Evolutionary conservation across 2,113 vertebrate genomes (phyloP), one percentile per base, ranked within the genome.

Genomic region (Oriolus oriolus): DNA sequence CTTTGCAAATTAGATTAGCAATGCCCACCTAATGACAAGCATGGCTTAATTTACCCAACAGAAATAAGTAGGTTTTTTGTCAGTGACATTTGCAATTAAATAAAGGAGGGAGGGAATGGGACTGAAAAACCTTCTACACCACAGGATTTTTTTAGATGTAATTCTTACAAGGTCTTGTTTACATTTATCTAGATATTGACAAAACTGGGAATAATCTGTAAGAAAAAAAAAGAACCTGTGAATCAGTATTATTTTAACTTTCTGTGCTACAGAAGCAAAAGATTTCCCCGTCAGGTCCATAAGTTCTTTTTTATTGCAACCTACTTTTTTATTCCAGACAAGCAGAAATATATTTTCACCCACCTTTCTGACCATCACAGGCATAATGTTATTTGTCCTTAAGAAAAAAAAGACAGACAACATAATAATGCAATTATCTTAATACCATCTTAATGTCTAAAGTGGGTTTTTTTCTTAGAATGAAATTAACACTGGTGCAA

Each of bases 381-480:
- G 9, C 20, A 65, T 69, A 54, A 93, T 73, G 17, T 63, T 74
- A 92, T 96, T 74, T 92, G 52, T 77, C 42, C 47, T 56, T 84
- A 56, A 60, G 30, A 41, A 76, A 87, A 54, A 90, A 83, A 77
- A 56, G 24, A 26, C 19, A 63, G 45, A 47, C 3, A 44, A 81
- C 21, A 84, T 83, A 80, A 90, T 77, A 90, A 84, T 86, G 52
- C 31, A 47, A 81, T 94, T 95, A 95, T n/a, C 64, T 93, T 92
- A 95, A 90, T 94, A 78, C 41, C 41, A 53, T 81, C 87, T 80
- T 88, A 84, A 86, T 71, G 83, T n/a, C 63, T 81, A 78, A 80
- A 90, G 60, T 52, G 57, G 0, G 49, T 53, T 79, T 49, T 82
- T 64, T 61, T 31, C 42, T 88, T 84, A 60, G 20, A 71, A 91